Evolutionary conservation across 2,797 vertebrate genomes (phyloP), one percentile per base, ranked within the genome.

Genomic region (Dicrostonyx torquatus): DNA sequence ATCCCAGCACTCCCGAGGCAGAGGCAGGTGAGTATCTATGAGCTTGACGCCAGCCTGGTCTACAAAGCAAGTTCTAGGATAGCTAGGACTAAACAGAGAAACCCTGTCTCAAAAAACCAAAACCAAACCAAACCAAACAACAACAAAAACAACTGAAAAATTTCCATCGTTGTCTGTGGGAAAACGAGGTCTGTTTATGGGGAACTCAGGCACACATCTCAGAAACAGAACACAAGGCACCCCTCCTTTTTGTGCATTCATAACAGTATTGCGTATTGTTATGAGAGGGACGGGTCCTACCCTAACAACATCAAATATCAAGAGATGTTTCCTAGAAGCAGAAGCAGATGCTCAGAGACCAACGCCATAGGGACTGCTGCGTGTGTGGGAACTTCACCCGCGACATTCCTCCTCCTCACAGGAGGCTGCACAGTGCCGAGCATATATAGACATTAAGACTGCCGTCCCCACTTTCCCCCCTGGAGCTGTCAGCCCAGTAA

Each of bases 381-480:
- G 1, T 4, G 29, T 18, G 5, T 24, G 66, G 83, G n/a, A 24
- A 14, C 86, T 9, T 73, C 18, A 0, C n/a, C 34, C 53, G 83
- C 50, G 26, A 53, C 24, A 15, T 11, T 48, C 72, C 29, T 58
- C 66, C 6, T 80, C 40, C 26, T 15, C 37, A 14, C 22, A 1
- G 48, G 24, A 26, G 17, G 34, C 66, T 0, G 60, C 66, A 13
- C 20, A 11, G 40, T 3, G 2, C 26, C 82, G 14, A 43, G 77
- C 45, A 6, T 24, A 0, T 14, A 37, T 2, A 12, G 85, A 7
- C 3, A 22, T 18, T 22, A 17, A 20, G 18, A 48, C 6, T 7
- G 17, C 34, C 31, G 3, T 6, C 50, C 29, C 26, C 31, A 3
- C 0, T 34, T 14, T 17, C 5, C 0, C 6, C 50, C 8, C 5